Percentiles rank a stretch among this genome's conserved stretches.
Conservation (phyloP, 2,888 invertebrate species). For the Rapana venosa region DNA sequence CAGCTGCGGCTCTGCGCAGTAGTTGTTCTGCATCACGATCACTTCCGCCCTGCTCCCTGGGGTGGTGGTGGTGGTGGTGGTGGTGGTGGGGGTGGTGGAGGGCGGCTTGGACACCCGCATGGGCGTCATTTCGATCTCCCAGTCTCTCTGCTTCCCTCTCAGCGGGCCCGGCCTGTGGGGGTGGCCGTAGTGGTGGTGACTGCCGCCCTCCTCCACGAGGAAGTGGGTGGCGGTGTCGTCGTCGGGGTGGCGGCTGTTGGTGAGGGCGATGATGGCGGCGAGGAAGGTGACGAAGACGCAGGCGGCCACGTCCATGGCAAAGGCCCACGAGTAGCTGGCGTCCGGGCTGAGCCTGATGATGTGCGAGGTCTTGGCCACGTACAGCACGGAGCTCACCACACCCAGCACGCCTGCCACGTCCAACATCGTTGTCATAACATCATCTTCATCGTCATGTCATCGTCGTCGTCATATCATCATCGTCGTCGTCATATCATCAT, state of each 20-base stretch:
- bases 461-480: too few relatives aligned
- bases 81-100: background rate
- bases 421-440: too few relatives aligned
- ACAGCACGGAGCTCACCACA: constrained; percentile 21
- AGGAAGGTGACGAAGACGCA: constrained; percentile 25
- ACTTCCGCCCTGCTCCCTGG: background rate
- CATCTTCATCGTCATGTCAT: too few relatives aligned
- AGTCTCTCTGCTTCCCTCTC: background rate
- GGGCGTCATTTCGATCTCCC: constrained; percentile 9
- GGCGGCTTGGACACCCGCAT: background rate
- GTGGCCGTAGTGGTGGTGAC: background rate
- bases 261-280: constrained; percentile 4
- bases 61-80: too few relatives aligned
- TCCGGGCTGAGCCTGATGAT: constrained; percentile 2
- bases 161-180: too few relatives aligned
- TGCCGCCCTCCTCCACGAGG: constrained; percentile 14
- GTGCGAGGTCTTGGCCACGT: constrained; percentile 35
- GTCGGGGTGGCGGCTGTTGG: background rate
- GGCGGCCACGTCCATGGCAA: constrained; percentile 25
- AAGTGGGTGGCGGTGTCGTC: too few relatives aligned
- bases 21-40: constrained; percentile 29
- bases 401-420: constrained; percentile 27
- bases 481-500: too few relatives aligned
- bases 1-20: background rate
- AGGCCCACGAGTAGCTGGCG: constrained; percentile 39